Evolutionary conservation across 2,888 invertebrate genomes (phyloP), one percentile per base, ranked within the genome.

Genomic region (Synanthedon myopaeformis): DNA sequence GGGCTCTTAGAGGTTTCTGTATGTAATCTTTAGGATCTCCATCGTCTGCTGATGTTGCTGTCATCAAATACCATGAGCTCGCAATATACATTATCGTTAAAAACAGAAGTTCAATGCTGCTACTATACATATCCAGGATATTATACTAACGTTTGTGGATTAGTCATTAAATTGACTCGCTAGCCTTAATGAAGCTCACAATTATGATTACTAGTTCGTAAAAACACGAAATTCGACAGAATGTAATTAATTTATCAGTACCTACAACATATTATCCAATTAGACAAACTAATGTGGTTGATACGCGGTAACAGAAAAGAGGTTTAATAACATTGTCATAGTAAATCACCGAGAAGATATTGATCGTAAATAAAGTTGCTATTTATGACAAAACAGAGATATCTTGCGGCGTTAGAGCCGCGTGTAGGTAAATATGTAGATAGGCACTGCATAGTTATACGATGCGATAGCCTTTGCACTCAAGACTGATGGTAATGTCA

Each of bases 311-410:
- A 51, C 35, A 17, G 51, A 41, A 23, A 62, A 62, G 60, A 61
- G 67, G 68, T 65, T 71, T 77, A 76, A 80, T 78, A 78, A 74
- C 71, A 66, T 73, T 78, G 79, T 76, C 72, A 64, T 62, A 64
- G 70, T 82, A 79, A 82, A 83, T 83, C 82, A 76, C 68, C 55
- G 56, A 59, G 35, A 63, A 72, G 77, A 80, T 80, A 82, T 79
- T 75, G 79, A 76, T 77, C 76, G 73, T 82, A 79, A 82, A 82
- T 81, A 82, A 75, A 71, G 66, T 70, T 61, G 71, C 72, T 67
- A 79, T 82, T 78, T 82, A 83, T 81, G 76, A 79, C 78, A 74
- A 76, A 76, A 79, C 69, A 69, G 66, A 74, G 73, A 74, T 76
- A 78, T 76, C 67, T 69, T 55, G 60, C 62, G 61, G 67, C 65